phyloP scores from a whole-genome alignment of 2,113 vertebrate genomes.

The Elephas maximus region DNA sequence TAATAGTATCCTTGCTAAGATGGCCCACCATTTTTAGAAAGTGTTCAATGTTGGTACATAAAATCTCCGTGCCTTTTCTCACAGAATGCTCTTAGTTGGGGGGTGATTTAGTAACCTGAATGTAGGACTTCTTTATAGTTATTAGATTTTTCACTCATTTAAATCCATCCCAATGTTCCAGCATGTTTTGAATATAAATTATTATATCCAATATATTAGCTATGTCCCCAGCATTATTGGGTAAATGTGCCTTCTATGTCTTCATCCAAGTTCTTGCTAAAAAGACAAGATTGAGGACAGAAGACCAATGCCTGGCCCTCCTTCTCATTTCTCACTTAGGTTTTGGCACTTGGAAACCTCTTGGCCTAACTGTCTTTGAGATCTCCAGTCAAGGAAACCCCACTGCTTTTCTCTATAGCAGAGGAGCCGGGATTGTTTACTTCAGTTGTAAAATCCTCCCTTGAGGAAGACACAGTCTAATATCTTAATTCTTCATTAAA shows the following conservation, averaged over 20 bases:
- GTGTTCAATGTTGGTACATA: not conserved
- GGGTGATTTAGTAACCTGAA: not conserved
- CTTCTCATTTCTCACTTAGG: not conserved
- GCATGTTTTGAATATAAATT: conserved; percentile 35
- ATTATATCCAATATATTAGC: not conserved
- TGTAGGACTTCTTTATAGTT: not conserved
- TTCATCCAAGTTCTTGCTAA: conserved; percentile 39
- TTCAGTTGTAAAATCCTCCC: not conserved
- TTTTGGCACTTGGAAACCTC: not conserved
- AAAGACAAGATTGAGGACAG: not conserved
- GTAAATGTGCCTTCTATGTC: not conserved
- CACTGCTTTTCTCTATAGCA: not conserved
- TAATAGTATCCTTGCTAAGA: not conserved
- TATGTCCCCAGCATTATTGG: not conserved
- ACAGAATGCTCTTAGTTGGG: not conserved
- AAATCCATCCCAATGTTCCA: not conserved
- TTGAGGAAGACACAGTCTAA: not conserved
- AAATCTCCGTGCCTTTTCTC: not conserved
- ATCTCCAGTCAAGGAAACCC: not conserved
- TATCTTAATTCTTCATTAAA: conserved; percentile 34
- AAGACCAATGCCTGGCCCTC: not conserved
- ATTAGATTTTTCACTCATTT: not conserved
- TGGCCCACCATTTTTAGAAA: not conserved
- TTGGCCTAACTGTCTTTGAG: conserved; percentile 1
- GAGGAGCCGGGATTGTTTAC: not conserved